phyloP scores from a whole-genome alignment of 1,140 invertebrate genomes.

The Thalassaphorura encarpata region DNA sequence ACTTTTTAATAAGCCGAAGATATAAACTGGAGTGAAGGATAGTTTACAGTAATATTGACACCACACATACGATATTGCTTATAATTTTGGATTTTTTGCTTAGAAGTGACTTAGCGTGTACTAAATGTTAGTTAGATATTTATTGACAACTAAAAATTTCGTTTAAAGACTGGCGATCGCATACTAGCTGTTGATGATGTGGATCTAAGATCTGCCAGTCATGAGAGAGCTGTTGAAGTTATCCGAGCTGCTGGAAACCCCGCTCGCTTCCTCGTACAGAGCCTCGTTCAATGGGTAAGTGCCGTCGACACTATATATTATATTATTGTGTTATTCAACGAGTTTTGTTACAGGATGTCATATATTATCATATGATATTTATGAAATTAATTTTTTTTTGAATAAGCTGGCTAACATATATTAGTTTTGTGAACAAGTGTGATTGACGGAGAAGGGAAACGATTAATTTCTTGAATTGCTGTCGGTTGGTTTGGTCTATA shows the following conservation, averaged over 20 bases:
- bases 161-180: slow-evolving; percentile 65
- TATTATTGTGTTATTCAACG: background rate
- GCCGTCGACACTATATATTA: background rate
- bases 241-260: slow-evolving; percentile 84
- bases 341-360: background rate
- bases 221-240: slow-evolving; percentile 89
- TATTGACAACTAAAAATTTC: background rate
- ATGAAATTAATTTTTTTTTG: no score
- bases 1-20: no score
- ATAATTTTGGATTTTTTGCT: no score
- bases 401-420: no score
- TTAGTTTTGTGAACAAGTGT: background rate
- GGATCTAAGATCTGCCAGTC: slow-evolving; percentile 78
- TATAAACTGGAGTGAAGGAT: no score
- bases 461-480: no score
- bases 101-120: no score
- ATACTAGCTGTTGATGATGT: slow-evolving; percentile 88
- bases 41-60: no score
- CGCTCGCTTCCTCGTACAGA: slow-evolving; percentile 86
- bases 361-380: no score
- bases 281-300: slow-evolving; percentile 69
- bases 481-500: no score
- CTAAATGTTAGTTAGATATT: background rate
- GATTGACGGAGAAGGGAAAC: no score
- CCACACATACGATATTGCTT: no score